Evolutionary conservation across 2,113 vertebrate species (phyloP), one percentile per base, ranked within the genome.

Genomic region (Gymnocephalus cernua): DNA sequence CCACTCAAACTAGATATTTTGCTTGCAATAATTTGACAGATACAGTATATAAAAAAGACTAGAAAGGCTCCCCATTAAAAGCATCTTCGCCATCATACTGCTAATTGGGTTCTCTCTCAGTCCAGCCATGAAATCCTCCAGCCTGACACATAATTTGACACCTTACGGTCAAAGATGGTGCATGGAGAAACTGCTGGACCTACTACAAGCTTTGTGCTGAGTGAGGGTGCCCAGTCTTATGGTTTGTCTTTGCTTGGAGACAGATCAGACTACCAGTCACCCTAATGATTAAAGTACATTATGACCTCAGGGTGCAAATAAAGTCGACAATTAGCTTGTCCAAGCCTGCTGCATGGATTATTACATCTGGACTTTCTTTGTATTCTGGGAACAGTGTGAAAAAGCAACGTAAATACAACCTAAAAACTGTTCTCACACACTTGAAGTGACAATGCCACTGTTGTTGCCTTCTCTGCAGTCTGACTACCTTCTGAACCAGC

Each of bases 121-220:
- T 32, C 89, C 77, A 91, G 65, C 79, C 67, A 68, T 85, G 64
- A 79, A 81, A 86, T 69, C 13, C 27, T 76, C 18, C 13, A 15
- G 45, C 27, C 59, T 66, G 71, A 74, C 68, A 58, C 44, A 87
- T 29, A 41, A 57, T 73, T 32, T 71, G 53, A 81, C 88, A 83
- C 82, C 69, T 86, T 67, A 0, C 62, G 88, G 88, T 92, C 83
- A 87, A 41, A 47, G 59, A 84, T 66, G 75, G 18, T 23, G 23
- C 14, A 0, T 68, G 13, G n/a, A 67, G 56, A 81, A 54, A 68
- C 23, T 6, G 53, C 41, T n/a, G 45, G 64, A 77, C 35, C 54
- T 47, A 35, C 14, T 23, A n/a, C 2, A 10, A 53, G 38, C 63
- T 64, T 45, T 35, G 38, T 62, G 65, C 35, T 44, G 19, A 65